Base-by-base conservation (phyloP, 2,888 invertebrate species). In the Abscondita cerata region DNA sequence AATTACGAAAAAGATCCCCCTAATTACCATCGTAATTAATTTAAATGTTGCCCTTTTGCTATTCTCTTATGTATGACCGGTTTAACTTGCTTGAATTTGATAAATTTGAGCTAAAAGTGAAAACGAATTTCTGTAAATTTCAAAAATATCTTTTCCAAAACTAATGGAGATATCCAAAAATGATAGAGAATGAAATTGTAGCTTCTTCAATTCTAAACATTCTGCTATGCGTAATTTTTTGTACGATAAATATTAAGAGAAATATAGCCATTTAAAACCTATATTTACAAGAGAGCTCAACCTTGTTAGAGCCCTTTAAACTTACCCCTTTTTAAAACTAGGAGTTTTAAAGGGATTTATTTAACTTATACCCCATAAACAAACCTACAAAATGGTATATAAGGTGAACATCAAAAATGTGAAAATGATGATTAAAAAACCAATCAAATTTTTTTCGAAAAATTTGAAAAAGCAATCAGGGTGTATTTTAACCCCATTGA, bases 61-160 rank as follows among this genome's bases (percentile, higher is more conserved):
- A 38, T 8, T 38, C 38, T 8, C 38, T 12, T 8, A n/a, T 5
- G 31, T 31, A n/a, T n/a, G 38, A 12, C 11, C 38, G 8, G 38
- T 38, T 38, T 38, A 12, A 5, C 8, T 5, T 38, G 38, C 13
- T 12, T 38, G 9, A 31, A 6, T 12, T 12, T 38, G 38, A 38
- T 4, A 12, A 12, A 8, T 5, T n/a, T 12, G 8, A 12, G n/a
- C 38, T n/a, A 12, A 38, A 9, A 12, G 38, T 13, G 38, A 38
- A 38, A 8, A 38, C 38, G 38, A 38, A 38, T 38, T 38, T 38
- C 38, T 38, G 38, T 11, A 38, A n/a, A n/a, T 38, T 38, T 38
- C 4, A 38, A 38, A 38, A 38, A n/a, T 12, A 13, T 11, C 38
- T 13, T 38, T 38, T 38, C 11, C 38, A 12, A 38, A 12, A 31